Evolutionary conservation across 2,888 invertebrate species (phyloP), one percentile per base, ranked within the genome.

Genomic region (Timema cristinae): DNA sequence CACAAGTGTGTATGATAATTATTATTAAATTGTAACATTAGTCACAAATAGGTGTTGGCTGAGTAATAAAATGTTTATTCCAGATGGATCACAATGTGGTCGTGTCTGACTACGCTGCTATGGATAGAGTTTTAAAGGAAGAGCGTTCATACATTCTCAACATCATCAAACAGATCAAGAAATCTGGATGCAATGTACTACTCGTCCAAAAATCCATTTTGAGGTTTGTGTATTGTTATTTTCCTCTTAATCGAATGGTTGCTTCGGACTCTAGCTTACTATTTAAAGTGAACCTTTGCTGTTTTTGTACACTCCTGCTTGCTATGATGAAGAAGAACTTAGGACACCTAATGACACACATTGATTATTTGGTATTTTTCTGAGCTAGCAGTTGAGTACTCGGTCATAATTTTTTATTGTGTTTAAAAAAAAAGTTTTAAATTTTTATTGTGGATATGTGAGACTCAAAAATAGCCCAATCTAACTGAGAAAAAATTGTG

Each of bases 71-170:
- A 32, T 32, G 32, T 32, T 48, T 48, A 52, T 80, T 81, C 16
- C 78, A 93, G 91, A 97, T 97, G 95, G 96, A 97, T 79, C 95
- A 96, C 84, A 96, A 92, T 81, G 92, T 95, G 5, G 89, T 99
- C 78, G 96, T 99, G 47, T 95, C 97, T 0, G 99, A 99, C 82
- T 99, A 99, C 82, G 91, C 98, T n/a, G 98, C 98, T 69, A 99
- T 99, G 99, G 99, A 99, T 83, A 89, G 99, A 73, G 96, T 99
- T 0, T 83, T 99, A 73, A 94, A 97, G 80, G 99, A 99, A 82
- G 99, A 99, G 83, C 90, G 99, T 70, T 89, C 95, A 70, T 99
- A 99, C 82, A 97, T 99, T 78, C 86, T 99, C 72, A 98, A 99
- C 80, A 97, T 99, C 79, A 95, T 98, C 7, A 99, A 99, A 82